A percentile compares a stretch with the other conserved stretches of the same genome.
phyloP scores from a whole-genome alignment of 2,888 invertebrate species.

The Hirtodrosophila confusa region DNA sequence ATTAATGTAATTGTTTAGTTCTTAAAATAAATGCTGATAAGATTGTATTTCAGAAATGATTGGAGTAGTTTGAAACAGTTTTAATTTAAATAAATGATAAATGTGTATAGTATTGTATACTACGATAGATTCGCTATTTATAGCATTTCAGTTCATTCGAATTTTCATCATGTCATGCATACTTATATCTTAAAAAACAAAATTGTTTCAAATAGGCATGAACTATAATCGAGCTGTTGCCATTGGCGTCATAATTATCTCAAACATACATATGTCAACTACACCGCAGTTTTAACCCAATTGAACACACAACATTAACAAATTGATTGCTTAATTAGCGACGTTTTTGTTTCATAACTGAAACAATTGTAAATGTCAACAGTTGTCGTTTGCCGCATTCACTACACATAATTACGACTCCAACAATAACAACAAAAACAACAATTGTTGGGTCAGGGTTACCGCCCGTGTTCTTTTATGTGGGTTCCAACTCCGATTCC shows the following conservation, averaged over 20 bases:
- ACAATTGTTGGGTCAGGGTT: constrained; percentile 32
- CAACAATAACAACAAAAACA: constrained; percentile 24
- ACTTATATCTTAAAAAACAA: too few species aligned
- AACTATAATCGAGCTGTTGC: neutral
- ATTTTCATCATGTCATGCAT: too few species aligned
- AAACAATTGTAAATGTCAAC: constrained; percentile 71
- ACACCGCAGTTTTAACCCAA: constrained; percentile 1
- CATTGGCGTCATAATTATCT: neutral
- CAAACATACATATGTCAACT: constrained; percentile 5
- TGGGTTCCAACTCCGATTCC: constrained; percentile 33
- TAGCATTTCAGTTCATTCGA: too few species aligned
- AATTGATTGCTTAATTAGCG: constrained; percentile 67
- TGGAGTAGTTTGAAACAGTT: too few species aligned
- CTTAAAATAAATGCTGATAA: too few species aligned
- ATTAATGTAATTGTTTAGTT: too few species aligned
- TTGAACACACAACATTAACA: constrained; percentile 19
- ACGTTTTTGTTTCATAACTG: constrained; percentile 51
- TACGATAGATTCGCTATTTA: too few species aligned
- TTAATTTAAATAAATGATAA: too few species aligned
- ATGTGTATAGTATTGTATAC: too few species aligned
- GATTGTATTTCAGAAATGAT: too few species aligned
- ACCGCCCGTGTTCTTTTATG: constrained; percentile 18
- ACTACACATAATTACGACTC: constrained; percentile 59
- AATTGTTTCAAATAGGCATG: too few species aligned
- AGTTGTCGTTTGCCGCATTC: constrained; percentile 53